Evolutionary conservation across 2,113 vertebrate species (phyloP).

Genomic region (Eulemur macaco): DNA sequence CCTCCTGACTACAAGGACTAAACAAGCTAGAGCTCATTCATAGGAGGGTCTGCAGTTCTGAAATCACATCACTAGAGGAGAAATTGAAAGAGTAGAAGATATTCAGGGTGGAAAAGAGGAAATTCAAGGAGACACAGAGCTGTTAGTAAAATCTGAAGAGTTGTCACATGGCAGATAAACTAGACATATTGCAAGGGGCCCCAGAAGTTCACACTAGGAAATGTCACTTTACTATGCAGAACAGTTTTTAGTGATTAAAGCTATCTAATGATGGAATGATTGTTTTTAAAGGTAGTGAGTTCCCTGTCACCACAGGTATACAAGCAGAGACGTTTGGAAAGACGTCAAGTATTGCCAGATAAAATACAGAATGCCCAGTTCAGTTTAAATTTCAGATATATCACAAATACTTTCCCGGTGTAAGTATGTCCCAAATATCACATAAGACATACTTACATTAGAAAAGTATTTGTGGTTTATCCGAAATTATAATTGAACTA

Average conservation of each 20-base stretch:
- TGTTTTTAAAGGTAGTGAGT: not conserved
- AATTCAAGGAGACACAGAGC: not conserved
- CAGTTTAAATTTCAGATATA: constrained; percentile 27
- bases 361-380: not conserved
- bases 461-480: not conserved
- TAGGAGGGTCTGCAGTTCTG: not conserved
- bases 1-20: not conserved
- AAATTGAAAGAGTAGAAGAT: not conserved
- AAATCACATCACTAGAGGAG: not conserved
- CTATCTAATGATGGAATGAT: not conserved
- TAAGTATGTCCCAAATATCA: not conserved
- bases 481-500: constrained; percentile 17
- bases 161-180: not conserved
- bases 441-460: not conserved
- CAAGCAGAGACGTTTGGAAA: not conserved
- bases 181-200: not conserved
- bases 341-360: not conserved
- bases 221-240: not conserved
- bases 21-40: not conserved
- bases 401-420: not conserved
- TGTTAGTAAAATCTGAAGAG: not conserved
- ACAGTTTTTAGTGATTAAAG: not conserved
- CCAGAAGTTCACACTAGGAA: not conserved
- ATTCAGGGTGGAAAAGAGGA: not conserved
- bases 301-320: not conserved